Evolutionary conservation across 2,888 invertebrate genomes (phyloP), one percentile per base, ranked within the genome.

Genomic region (Liodrosophila aerea): DNA sequence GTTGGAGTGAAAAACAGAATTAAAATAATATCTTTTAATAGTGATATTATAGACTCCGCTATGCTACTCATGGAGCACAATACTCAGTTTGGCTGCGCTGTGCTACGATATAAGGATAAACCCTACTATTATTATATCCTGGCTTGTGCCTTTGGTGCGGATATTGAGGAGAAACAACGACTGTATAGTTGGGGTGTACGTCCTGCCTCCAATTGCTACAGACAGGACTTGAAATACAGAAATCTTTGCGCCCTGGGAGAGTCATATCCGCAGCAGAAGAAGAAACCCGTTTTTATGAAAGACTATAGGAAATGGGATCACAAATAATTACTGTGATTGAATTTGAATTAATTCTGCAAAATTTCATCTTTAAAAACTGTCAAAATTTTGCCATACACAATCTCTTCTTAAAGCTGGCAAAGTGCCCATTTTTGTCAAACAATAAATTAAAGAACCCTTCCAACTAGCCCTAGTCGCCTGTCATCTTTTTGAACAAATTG

Each of bases 31-130:
- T n/a, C 13, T n/a, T n/a, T n/a, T n/a, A n/a, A n/a, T 30, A 1
- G 1, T 18, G n/a, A 16, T 4, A 37, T 16, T 47, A n/a, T 8
- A 70, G 5, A 0, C 4, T 12, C 1, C 1, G 8, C 61, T 0
- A 16, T 73, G 4, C 22, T 76, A 5, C 31, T 76, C 0, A 41
- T 56, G 13, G 75, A 76, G 4, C 33, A 61, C 4, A 71, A 71
- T 1, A 22, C 63, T 0, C 34, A 52, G 1, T 63, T 64, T 3
- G 75, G 71, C 0, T 76, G 76, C 15, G 54, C 61, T 1, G 33
- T 29, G 0, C 5, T 76, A 7, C 12, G 11, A 0, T 59, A 52
- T 12, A 5, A 4, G 0, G n/a, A 9, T 1, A 16, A 7, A 0
- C 3, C 30, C 1, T 50, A 34, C 3, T 16, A 5, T 1, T 53